phyloP scores from a whole-genome alignment of 2,113 vertebrate species.

The Melanostigma gelatinosum region DNA sequence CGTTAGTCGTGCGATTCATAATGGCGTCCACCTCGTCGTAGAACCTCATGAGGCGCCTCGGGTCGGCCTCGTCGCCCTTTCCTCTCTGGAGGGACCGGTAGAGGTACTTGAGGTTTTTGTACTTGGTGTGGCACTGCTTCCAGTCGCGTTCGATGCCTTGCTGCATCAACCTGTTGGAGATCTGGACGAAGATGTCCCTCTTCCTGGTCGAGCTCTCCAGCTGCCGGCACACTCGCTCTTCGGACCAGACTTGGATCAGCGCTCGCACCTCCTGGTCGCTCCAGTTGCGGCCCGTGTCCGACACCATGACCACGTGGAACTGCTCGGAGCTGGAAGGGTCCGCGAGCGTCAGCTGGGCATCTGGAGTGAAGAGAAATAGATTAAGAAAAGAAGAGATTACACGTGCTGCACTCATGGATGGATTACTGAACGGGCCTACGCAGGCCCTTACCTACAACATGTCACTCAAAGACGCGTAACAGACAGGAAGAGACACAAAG shows the following conservation, averaged over 20 bases:
- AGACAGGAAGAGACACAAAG: too few species aligned
- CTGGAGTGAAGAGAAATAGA: slow-evolving; percentile 18
- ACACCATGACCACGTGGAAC: slow-evolving; percentile 85
- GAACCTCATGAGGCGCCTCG: slow-evolving; percentile 86
- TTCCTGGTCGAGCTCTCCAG: slow-evolving; percentile 90
- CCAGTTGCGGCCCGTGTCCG: slow-evolving; percentile 88
- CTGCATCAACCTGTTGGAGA: slow-evolving; percentile 85
- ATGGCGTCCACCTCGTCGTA: slow-evolving; percentile 90
- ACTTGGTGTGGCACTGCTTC: slow-evolving; percentile 92
- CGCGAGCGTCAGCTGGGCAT: slow-evolving; percentile 32
- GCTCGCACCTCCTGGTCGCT: slow-evolving; percentile 89
- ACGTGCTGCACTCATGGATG: too few species aligned
- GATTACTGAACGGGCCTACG: too few species aligned
- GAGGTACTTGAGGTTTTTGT: slow-evolving; percentile 92
- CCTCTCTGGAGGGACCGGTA: slow-evolving; percentile 88
- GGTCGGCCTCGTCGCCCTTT: slow-evolving; percentile 80
- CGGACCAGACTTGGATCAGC: slow-evolving; percentile 87
- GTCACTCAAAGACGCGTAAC: too few species aligned
- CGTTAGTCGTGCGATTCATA: slow-evolving; percentile 72
- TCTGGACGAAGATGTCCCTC: slow-evolving; percentile 91
- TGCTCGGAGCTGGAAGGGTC: slow-evolving; percentile 70
- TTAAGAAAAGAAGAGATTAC: neutral
- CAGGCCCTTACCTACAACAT: too few species aligned
- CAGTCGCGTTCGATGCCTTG: slow-evolving; percentile 89
- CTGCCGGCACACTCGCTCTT: slow-evolving; percentile 87